These are phyloP conservation scores for Sphaerophoria rueppellii DNA, from an alignment of 2,888 invertebrate genomes.

Conservation along the genomic window DNA sequence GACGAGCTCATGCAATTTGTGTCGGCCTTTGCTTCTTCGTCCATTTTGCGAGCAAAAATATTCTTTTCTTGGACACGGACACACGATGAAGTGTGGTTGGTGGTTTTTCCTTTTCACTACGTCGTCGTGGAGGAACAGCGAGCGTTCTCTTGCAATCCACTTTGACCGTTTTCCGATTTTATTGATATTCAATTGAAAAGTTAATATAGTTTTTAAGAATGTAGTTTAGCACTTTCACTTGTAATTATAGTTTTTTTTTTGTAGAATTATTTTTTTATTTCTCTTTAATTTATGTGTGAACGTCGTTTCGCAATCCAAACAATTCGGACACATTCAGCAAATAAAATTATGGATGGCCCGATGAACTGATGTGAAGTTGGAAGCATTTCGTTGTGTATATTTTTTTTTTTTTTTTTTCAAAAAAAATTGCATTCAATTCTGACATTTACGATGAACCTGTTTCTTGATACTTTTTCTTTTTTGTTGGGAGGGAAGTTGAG, in stretches of 20 bases:
- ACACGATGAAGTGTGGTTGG: conserved; percentile 72
- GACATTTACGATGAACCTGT: conserved; percentile 71
- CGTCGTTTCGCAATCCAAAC: conserved; percentile 74
- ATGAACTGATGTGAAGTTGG: conserved; percentile 61
- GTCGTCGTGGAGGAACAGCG: conserved; percentile 62
- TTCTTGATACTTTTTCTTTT: background rate
- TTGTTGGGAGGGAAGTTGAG: background rate
- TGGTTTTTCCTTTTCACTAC: conserved; percentile 63
- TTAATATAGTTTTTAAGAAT: conserved; percentile 47
- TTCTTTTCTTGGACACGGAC: conserved; percentile 62
- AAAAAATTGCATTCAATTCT: conserved; percentile 64
- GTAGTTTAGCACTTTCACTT: conserved; percentile 65
- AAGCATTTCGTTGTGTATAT: conserved; percentile 21
- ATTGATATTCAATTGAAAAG: conserved; percentile 22
- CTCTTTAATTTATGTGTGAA: conserved; percentile 73
- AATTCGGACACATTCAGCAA: conserved; percentile 73
- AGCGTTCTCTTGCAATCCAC: conserved; percentile 37
- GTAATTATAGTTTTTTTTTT: conserved; percentile 61
- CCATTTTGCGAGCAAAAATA: conserved; percentile 69
- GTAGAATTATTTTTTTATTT: conserved; percentile 69
- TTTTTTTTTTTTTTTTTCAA: background rate
- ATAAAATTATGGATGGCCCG: conserved; percentile 56
- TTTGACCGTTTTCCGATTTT: conserved; percentile 44
- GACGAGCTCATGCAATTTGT: conserved; percentile 41
- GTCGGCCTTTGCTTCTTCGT: conserved; percentile 70